Evolutionary conservation across 1,140 invertebrate species (phyloP), one percentile per base, ranked within the genome.

Genomic region (Rhagoletis pomonella): DNA sequence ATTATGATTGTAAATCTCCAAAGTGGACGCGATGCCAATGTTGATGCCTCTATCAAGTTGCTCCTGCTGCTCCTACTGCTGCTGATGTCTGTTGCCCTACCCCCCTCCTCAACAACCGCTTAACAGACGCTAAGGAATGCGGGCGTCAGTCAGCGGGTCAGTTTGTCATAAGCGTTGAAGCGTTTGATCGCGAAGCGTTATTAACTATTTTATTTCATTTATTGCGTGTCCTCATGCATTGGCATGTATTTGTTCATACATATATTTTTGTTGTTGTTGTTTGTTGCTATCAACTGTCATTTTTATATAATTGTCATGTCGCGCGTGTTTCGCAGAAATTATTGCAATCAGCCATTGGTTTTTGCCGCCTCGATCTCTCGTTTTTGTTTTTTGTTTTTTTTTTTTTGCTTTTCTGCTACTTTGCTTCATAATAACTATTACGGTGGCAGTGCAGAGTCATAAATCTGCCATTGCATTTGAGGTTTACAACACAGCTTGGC

Each of bases 281-380:
- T 29, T 67, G 4, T 67, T 67, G 7, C 65, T 39, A 5, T 12
- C 50, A 19, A 55, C 73, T 58, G 73, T 81, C 44, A 81, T 81
- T 81, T 81, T 81, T 81, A 81, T 81, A 81, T 81, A 81, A 81
- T 81, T 81, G 73, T 81, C 73, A 81, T 81, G 73, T 81, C 19
- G 73, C 73, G 73, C 73, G 73, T 55, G 73, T 29, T 81, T 81
- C 73, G 73, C 73, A 81, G 73, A 55, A 81, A 81, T 81, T 81
- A 55, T 81, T 81, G 73, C 73, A 81, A 19, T 12, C 47, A 29
- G 47, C 4, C 44, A 14, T 19, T 81, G n/a, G 73, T 77, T n/a
- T 69, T 69, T 65, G 19, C 64, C 19, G 17, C 5, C 64, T 29
- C 17, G 67, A 6, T 73, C 3, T 73, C 44, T 73, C 44, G 67